phyloP scores from a whole-genome alignment of 2,888 invertebrate species.

The Parnassius smintheus region DNA sequence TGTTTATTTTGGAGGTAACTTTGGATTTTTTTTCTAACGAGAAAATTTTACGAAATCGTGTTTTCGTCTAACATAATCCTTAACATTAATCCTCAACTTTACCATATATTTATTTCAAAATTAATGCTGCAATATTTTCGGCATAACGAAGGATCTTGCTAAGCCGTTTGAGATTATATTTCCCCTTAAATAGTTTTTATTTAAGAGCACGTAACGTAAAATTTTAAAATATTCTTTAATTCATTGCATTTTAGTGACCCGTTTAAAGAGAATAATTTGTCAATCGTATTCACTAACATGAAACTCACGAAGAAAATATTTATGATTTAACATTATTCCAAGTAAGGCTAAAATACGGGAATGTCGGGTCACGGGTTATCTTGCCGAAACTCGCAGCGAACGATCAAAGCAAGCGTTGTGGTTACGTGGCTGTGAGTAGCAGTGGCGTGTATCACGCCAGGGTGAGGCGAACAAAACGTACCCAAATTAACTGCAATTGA shows the following conservation, averaged over 20 bases:
- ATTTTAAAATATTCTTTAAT: no score
- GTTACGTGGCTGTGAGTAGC: conserved; percentile 32
- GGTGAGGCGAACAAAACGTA: conserved; percentile 47
- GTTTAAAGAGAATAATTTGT: conserved; percentile 1
- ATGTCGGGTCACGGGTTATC: conserved; percentile 27
- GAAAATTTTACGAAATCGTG: no score
- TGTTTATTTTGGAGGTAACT: no score
- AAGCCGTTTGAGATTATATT: no score
- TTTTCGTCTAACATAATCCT: no score
- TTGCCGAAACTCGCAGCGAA: conserved; percentile 22
- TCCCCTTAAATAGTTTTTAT: no score
- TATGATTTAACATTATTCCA: conserved; percentile 24
- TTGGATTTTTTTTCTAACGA: no score
- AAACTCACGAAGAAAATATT: conserved; percentile 19
- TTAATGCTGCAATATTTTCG: no score
- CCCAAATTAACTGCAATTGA: conserved; percentile 45
- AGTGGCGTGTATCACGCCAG: conserved; percentile 56
- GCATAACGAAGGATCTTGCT: no score
- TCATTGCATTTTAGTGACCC: neutral
- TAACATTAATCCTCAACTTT: no score
- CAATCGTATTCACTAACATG: neutral
- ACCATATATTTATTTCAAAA: no score
- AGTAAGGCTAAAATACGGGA: conserved; percentile 26
- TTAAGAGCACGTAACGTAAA: no score
- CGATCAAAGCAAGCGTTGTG: conserved; percentile 33